Evolutionary conservation across 2,888 invertebrate species (phyloP), one percentile per base, ranked within the genome.

Genomic region (Drosophila parthenogenetica): DNA sequence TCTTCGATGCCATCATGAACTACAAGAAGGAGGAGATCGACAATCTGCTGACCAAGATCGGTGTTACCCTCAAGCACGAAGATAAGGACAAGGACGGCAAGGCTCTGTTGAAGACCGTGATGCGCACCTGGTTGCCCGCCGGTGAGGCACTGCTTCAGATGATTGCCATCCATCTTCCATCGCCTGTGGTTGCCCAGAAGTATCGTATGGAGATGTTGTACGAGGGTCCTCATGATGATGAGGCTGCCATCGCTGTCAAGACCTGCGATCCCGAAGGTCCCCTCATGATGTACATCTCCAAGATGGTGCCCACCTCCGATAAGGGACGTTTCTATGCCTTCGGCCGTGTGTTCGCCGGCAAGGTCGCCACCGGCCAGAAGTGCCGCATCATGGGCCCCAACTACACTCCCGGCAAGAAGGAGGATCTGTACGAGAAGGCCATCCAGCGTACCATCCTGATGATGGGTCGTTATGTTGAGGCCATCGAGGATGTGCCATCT

Each of bases 241-340:
- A 98, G 90, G 98, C 97, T 71, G 98, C 98, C 81, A 83, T 97
- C 77, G 97, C 97, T 93, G 95, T 97, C 89, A 97, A 96, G 95
- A 96, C 92, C 91, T 99, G 99, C 92, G 98, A 99, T 93, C 96
- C 99, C 13, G 96, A 98, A 83, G 99, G 97, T 45, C 99, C 99
- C 14, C 94, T 99, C 66, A 99, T 99, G 99, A 99, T 99, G 99
- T 99, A 99, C 95, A 95, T 99, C 82, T 98, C 98, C 53, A 99
- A 99, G 94, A 99, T 99, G 99, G 99, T 99, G 92, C 99, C 99
- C 81, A 99, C 99, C 14, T 96, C 98, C 13, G 99, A 99, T 93
- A 99, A 99, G 94, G 99, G 99, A 73, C 97, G 99, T 92, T 99
- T 99, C 96, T 99, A 99, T 93, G 99, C 99, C 70, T 99, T 99